Conservation (phyloP, 2,797 vertebrate species). For the Melanogrammus aeglefinus region DNA sequence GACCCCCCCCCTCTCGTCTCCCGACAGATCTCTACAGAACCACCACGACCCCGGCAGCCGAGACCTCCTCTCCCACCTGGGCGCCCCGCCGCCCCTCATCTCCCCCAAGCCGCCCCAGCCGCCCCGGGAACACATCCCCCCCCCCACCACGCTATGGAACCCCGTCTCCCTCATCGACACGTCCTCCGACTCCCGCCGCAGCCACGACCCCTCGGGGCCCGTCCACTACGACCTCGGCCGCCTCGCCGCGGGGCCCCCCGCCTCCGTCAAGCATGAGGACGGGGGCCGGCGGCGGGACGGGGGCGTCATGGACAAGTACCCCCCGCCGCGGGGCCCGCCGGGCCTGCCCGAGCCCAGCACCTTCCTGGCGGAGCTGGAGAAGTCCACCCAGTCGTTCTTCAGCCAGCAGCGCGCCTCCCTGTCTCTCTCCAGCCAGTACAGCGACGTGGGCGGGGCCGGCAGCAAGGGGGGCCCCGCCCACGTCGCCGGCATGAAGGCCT, state of each 20-base stretch:
- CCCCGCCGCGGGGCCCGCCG: constrained; percentile 66
- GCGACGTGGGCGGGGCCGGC: constrained; percentile 71
- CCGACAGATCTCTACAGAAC: constrained; percentile 76
- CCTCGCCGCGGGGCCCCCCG: constrained; percentile 54
- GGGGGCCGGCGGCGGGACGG: constrained; percentile 65
- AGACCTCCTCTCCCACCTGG: constrained; percentile 84
- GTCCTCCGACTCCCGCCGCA: constrained; percentile 77
- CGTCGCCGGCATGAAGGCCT: constrained; percentile 61
- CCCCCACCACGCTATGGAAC: constrained; percentile 94
- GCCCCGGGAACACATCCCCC: constrained; percentile 73
- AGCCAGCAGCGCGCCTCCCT: constrained; percentile 84
- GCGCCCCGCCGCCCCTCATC: constrained; percentile 92
- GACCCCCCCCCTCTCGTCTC: constrained; percentile 18
- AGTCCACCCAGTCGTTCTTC: constrained; percentile 86
- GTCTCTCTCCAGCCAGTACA: constrained; percentile 74
- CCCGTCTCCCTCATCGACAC: constrained; percentile 88
- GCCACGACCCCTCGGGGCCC: constrained; percentile 72
- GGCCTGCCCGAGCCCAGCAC: constrained; percentile 72
- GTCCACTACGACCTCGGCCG: constrained; percentile 80
- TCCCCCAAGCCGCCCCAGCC: constrained; percentile 90
- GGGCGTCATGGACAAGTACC: constrained; percentile 80
- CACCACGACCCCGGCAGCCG: constrained; percentile 81
- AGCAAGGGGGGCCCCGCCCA: constrained; percentile 70
- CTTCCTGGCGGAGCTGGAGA: constrained; percentile 91
- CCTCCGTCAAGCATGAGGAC: constrained; percentile 79